These are phyloP conservation scores for Pentalonia nigronervosa DNA, from an alignment of 1,140 invertebrate genomes.

Conservation along the genomic window DNA sequence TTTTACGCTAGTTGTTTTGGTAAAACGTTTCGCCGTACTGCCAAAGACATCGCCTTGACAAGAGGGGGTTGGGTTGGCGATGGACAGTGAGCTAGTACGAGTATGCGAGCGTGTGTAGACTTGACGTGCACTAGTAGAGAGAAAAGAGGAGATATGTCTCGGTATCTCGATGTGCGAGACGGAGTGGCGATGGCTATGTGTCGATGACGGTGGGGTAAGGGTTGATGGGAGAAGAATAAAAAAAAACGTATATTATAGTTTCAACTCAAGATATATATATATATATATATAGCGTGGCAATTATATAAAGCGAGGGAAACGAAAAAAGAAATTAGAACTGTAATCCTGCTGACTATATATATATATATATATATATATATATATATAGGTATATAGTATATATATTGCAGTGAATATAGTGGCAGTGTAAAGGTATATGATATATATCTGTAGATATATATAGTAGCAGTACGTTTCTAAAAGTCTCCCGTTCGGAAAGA, in stretches of 20 bases:
- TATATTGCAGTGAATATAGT: background rate
- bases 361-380: background rate
- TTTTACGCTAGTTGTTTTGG: background rate
- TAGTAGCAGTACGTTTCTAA: constrained; percentile 8
- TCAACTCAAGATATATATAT: background rate
- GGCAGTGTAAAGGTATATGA: background rate
- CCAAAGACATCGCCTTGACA: background rate
- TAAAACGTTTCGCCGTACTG: background rate
- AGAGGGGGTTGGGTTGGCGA: background rate
- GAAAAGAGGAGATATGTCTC: background rate
- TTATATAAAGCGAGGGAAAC: constrained; percentile 48
- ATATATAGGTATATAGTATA: background rate
- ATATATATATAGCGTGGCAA: constrained; percentile 33
- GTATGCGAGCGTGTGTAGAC: background rate
- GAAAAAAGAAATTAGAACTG: constrained; percentile 54
- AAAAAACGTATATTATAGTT: constrained; percentile 26
- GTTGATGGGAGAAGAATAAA: constrained; percentile 5
- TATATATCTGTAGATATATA: background rate
- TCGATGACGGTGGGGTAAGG: background rate
- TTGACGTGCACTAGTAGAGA: background rate
- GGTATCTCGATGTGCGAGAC: background rate
- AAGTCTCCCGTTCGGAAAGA: constrained; percentile 36
- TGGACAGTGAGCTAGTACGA: background rate
- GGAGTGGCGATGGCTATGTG: background rate
- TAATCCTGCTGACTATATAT: constrained; percentile 24